These are phyloP conservation scores for Zosterops pallidus DNA, from an alignment of 2,113 vertebrate species.

Conservation along the genomic window DNA sequence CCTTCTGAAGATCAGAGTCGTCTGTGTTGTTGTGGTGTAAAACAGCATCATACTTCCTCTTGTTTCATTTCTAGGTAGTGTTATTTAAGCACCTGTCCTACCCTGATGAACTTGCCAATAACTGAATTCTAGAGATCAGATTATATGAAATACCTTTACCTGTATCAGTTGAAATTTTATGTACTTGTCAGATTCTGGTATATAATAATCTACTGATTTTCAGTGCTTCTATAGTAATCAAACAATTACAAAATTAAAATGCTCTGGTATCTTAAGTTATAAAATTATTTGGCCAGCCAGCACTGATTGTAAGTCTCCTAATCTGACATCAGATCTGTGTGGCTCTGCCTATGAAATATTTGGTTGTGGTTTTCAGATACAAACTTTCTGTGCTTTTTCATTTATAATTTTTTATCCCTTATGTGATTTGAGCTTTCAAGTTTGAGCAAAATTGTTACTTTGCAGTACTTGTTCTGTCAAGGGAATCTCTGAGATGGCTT, in stretches of 20 bases:
- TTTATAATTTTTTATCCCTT: not conserved
- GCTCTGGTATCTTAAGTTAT: not conserved
- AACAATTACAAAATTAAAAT: not conserved
- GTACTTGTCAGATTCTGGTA: not conserved
- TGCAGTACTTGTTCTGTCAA: not conserved
- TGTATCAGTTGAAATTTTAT: not conserved
- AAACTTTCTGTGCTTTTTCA: not conserved
- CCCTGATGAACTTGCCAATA: not conserved
- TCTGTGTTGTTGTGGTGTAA: no score
- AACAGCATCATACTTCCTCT: not conserved
- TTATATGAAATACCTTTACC: not conserved
- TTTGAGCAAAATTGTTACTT: not conserved
- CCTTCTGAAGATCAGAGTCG: no score
- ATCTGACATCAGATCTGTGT: rapidly evolving
- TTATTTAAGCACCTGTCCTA: not conserved
- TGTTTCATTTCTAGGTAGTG: rapidly evolving
- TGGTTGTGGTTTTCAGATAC: not conserved
- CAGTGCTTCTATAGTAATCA: not conserved
- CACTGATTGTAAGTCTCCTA: not conserved
- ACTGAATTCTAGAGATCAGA: not conserved
- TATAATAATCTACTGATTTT: not conserved
- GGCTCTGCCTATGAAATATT: not conserved
- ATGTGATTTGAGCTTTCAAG: not conserved
- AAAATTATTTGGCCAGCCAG: not conserved
- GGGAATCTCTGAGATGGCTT: not conserved